phyloP scores from a whole-genome alignment of 2,888 invertebrate genomes.

The Chromoteleia sp. region DNA sequence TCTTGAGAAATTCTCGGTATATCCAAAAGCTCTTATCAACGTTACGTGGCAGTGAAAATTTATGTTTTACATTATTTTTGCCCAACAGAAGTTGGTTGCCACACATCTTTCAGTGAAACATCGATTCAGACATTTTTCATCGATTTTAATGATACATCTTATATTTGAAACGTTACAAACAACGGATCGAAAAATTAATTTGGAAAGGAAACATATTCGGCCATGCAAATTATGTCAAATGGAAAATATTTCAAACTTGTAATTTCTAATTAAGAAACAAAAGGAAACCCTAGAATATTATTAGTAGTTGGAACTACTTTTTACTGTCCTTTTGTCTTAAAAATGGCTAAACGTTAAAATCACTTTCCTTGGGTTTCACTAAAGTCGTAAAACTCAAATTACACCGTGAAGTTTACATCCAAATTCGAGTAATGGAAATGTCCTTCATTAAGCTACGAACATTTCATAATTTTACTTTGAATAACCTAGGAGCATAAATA shows the following conservation, averaged over 20 bases:
- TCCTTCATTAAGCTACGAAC: background rate
- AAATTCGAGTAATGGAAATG: constrained; percentile 5
- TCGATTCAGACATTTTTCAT: constrained; percentile 32
- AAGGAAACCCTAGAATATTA: too few species aligned
- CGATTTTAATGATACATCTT: constrained; percentile 4
- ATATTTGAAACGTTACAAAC: background rate
- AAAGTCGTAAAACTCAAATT: constrained; percentile 1
- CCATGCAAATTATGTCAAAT: too few species aligned
- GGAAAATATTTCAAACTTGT: too few species aligned
- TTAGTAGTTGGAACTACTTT: too few species aligned
- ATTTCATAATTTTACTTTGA: constrained; percentile 6
- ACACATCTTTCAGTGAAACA: constrained; percentile 38
- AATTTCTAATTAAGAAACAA: too few species aligned
- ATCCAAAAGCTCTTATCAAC: constrained; percentile 59
- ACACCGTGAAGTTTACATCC: background rate
- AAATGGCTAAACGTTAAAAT: background rate
- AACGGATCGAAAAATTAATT: too few species aligned
- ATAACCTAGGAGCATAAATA: constrained; percentile 13
- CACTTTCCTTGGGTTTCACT: constrained; percentile 5
- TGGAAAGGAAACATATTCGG: too few species aligned
- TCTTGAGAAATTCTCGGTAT: constrained; percentile 56
- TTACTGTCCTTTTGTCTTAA: too few species aligned
- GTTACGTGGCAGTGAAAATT: constrained; percentile 43
- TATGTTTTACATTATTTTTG: constrained; percentile 62
- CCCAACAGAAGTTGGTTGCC: constrained; percentile 34